phyloP scores from a whole-genome alignment of 1,140 invertebrate genomes.

The Penaeus japonicus region DNA sequence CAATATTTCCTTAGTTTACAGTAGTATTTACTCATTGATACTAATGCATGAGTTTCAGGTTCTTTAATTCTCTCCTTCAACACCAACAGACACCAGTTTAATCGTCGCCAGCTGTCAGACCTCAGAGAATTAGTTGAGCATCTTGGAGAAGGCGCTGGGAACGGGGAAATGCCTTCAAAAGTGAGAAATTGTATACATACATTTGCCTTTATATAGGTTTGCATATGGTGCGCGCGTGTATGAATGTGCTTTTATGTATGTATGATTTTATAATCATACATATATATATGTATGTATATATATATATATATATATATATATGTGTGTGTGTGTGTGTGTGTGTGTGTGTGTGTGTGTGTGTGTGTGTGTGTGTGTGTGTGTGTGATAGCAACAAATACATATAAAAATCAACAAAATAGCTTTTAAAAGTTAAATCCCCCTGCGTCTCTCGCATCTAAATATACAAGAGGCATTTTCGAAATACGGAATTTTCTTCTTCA shows the following conservation, averaged over 20 bases:
- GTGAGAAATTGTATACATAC: not conserved
- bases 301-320: not conserved
- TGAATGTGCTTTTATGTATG: not conserved
- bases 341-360: too few species aligned
- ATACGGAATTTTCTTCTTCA: too few species aligned
- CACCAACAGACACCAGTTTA: constrained; percentile 18
- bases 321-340: too few species aligned
- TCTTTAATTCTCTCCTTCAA: not conserved
- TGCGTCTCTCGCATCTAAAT: too few species aligned
- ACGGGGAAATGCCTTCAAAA: not conserved
- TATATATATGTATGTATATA: not conserved
- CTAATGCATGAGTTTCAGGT: not conserved
- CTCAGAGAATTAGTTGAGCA: constrained; percentile 27
- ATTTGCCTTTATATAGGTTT: not conserved
- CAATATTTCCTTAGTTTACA: too few species aligned
- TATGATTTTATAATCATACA: not conserved
- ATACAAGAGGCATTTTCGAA: too few species aligned
- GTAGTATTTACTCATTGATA: too few species aligned
- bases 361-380: too few species aligned
- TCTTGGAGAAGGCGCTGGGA: not conserved
- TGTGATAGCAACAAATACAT: too few species aligned
- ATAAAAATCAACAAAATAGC: too few species aligned
- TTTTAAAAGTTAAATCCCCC: too few species aligned
- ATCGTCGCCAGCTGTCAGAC: constrained; percentile 25
- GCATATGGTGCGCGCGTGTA: not conserved